These are phyloP conservation scores for Sorex araneus DNA, from an alignment of 2,113 vertebrate genomes.

Conservation along the genomic window DNA sequence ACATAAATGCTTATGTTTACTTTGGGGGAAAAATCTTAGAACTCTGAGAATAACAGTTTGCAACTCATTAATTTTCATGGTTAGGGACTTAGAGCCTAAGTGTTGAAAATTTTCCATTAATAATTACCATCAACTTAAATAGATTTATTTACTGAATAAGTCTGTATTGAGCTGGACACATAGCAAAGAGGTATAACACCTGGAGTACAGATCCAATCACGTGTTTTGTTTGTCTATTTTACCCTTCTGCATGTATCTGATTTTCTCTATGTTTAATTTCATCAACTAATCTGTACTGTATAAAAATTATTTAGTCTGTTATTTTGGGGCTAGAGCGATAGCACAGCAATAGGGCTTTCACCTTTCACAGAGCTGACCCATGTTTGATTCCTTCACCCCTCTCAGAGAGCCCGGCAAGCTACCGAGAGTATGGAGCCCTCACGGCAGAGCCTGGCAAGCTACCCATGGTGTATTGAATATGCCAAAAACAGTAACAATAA, in stretches of 20 bases:
- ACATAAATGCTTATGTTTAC: conserved; percentile 6
- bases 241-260: background rate
- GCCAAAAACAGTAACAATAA: too few species aligned
- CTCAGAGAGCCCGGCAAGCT: too few species aligned
- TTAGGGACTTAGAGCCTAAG: background rate
- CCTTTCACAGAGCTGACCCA: too few species aligned
- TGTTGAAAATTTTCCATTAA: conserved; percentile 27
- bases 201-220: background rate
- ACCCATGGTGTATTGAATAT: too few species aligned
- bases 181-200: background rate
- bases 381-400: too few species aligned
- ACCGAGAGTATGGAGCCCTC: too few species aligned
- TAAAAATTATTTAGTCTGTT: background rate
- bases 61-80: conserved; percentile 46
- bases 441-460: too few species aligned
- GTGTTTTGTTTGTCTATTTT: accelerated
- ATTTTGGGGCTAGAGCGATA: too few species aligned
- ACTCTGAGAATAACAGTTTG: conserved; percentile 7
- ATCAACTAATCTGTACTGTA: background rate
- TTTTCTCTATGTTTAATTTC: background rate
- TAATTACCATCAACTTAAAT: conserved; percentile 30
- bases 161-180: background rate
- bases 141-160: conserved; percentile 41
- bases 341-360: too few species aligned
- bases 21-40: background rate